A percentile compares a stretch with the other conserved stretches of the same genome.
phyloP scores from a whole-genome alignment of 2,888 invertebrate species.

The Helobdella robusta region DNA sequence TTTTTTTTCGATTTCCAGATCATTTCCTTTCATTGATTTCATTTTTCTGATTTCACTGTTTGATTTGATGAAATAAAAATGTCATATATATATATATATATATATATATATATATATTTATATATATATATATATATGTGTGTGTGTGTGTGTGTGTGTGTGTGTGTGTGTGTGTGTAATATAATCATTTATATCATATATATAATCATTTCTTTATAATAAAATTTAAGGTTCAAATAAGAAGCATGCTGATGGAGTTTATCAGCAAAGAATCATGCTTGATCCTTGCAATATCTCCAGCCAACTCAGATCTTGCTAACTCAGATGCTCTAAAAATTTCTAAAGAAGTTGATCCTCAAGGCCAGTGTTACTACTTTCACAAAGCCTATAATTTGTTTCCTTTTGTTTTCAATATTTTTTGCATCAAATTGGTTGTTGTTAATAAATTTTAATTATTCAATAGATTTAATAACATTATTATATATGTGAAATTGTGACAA shows the following conservation, averaged over 20 bases:
- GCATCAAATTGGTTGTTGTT: not conserved
- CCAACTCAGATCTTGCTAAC: slow-evolving; percentile 94
- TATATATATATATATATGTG: too few species aligned
- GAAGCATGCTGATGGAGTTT: slow-evolving; percentile 79
- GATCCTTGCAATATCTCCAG: slow-evolving; percentile 90
- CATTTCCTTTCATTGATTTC: too few species aligned
- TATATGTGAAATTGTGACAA: too few species aligned
- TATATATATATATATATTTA: too few species aligned
- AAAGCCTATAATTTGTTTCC: slow-evolving; percentile 4
- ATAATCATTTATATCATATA: too few species aligned
- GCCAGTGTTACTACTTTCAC: slow-evolving; percentile 32
- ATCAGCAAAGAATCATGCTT: slow-evolving; percentile 86
- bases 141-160: too few species aligned
- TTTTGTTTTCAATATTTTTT: not conserved
- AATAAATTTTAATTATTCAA: not conserved
- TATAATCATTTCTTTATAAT: too few species aligned
- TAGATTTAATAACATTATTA: not conserved
- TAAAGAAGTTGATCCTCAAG: slow-evolving; percentile 80
- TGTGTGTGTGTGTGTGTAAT: too few species aligned
- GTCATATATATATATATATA: too few species aligned
- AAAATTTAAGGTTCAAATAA: slow-evolving; percentile 85
- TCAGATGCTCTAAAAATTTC: slow-evolving; percentile 96
- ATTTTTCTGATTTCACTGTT: too few species aligned
- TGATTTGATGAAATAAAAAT: too few species aligned
- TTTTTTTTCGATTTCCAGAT: too few species aligned